Evolutionary conservation across 2,113 vertebrate genomes (phyloP).

Genomic region (Bos taurus): ARS-UCD2.0 NC_037347.1:60735501-60736000

Average conservation of each 20-base stretch:
- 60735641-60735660: not conserved
- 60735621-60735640: not conserved
- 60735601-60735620: not conserved
- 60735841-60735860: not conserved
- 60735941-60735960: not conserved
- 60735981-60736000: not conserved
- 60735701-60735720: not conserved
- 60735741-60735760: not conserved
- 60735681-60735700: not conserved
- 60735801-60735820: not conserved
- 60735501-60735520: not conserved
- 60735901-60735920: not conserved
- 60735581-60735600: not conserved
- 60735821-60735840: not conserved
- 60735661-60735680: not conserved
- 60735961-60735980: not conserved
- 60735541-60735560: not conserved
- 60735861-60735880: not conserved
- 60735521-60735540: not conserved
- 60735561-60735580: not conserved
- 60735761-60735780: not conserved
- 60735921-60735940: not conserved
- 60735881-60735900: not conserved
- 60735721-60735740: not conserved
- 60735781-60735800: not conserved